Conservation (phyloP, 2,888 invertebrate species). For the Cataglyphis rosenhaueri region DNA sequence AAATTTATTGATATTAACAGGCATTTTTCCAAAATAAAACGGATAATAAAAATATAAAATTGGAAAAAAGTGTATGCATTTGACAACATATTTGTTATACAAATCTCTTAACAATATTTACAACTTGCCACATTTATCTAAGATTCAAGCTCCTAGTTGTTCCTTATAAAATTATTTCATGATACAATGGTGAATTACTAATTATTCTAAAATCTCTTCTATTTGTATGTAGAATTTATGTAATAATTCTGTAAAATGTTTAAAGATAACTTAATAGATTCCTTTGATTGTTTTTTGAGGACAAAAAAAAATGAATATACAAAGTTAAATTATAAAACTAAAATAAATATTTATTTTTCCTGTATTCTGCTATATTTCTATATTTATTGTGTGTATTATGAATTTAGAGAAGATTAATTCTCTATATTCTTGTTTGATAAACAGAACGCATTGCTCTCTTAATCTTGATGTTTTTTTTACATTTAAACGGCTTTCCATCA, state of each 20-base stretch:
- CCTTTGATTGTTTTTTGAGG: not conserved
- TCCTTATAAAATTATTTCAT: conserved; percentile 20
- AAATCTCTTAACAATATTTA: conserved; percentile 68
- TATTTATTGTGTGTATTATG: conserved; percentile 47
- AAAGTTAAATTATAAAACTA: conserved; percentile 20
- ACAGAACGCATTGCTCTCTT: conserved; percentile 3
- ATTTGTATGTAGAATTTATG: not conserved
- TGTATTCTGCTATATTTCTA: conserved; percentile 14
- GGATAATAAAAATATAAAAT: conserved; percentile 42
- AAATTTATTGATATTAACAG: conserved; percentile 5
- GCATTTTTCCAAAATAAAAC: conserved; percentile 59
- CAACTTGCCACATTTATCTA: conserved; percentile 61
- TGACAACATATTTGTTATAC: conserved; percentile 44
- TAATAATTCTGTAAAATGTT: conserved; percentile 2
- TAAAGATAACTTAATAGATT: not conserved
- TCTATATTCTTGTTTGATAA: conserved; percentile 21
- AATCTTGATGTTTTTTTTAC: not conserved
- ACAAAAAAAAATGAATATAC: not conserved
- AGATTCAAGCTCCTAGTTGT: conserved; percentile 66
- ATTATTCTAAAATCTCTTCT: not conserved
- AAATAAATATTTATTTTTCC: conserved; percentile 16
- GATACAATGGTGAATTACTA: not conserved
- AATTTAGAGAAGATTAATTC: conserved; percentile 56
- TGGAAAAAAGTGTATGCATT: conserved; percentile 58
- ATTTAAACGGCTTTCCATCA: not conserved